Evolutionary conservation across 2,888 invertebrate genomes (phyloP).

Genomic region (Drosophila greeni): DNA sequence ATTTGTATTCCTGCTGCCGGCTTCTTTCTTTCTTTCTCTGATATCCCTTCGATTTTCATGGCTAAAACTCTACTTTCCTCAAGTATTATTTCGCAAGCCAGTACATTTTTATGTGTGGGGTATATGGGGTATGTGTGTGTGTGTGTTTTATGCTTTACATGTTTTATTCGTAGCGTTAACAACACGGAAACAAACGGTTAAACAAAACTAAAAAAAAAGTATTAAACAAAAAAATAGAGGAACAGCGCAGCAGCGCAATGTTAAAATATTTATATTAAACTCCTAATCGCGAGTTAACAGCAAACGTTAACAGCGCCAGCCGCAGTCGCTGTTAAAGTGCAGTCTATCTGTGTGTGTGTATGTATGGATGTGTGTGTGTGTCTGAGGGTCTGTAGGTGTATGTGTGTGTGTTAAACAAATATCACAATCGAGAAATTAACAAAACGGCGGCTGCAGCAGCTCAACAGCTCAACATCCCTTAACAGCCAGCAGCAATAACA

Average conservation of each 20-base stretch:
- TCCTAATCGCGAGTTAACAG: slow-evolving; percentile 30
- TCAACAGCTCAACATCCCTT: slow-evolving; percentile 30
- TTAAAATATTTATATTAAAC: slow-evolving; percentile 39
- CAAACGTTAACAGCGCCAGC: slow-evolving; percentile 60
- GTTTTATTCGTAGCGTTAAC: slow-evolving; percentile 45
- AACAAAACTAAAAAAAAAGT: slow-evolving; percentile 40
- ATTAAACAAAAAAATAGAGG: slow-evolving; percentile 43
- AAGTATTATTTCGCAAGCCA: slow-evolving; percentile 67
- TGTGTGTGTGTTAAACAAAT: slow-evolving; percentile 67
- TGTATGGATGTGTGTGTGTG: slow-evolving; percentile 26
- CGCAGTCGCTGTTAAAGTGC: slow-evolving; percentile 55
- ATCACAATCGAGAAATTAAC: slow-evolving; percentile 74
- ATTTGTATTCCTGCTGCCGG: slow-evolving; percentile 16
- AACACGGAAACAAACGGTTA: slow-evolving; percentile 40
- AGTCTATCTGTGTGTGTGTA: slow-evolving; percentile 40
- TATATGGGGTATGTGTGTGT: slow-evolving; percentile 14
- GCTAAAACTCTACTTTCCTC: slow-evolving; percentile 69
- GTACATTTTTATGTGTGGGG: slow-evolving; percentile 13
- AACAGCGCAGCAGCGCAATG: slow-evolving; percentile 58
- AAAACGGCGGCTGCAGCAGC: slow-evolving; percentile 69
- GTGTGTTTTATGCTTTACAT: slow-evolving; percentile 36
- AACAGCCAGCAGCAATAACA: slow-evolving; percentile 46
- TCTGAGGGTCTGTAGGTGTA: slow-evolving; percentile 14
- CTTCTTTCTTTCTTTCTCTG: slow-evolving; percentile 23
- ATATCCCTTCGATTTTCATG: slow-evolving; percentile 21